Evolutionary conservation across 2,113 vertebrate genomes (phyloP).

Genomic region (Aptenodytes patagonicus): DNA sequence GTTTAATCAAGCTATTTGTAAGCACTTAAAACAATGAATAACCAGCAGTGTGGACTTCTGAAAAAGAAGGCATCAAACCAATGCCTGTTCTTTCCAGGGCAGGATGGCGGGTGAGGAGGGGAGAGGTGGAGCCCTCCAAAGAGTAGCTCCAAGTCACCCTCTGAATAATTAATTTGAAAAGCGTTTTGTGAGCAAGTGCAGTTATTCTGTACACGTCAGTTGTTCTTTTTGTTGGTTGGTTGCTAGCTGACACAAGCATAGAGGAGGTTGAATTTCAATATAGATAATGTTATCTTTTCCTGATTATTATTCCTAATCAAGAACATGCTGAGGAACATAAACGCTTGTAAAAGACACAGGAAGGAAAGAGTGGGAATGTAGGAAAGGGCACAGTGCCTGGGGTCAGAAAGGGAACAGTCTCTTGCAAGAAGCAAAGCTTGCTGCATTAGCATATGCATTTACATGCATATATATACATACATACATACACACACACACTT

Average conservation of each 20-base stretch:
- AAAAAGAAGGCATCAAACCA: not conserved
- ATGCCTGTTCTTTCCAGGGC: not conserved
- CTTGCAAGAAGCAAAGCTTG: not conserved
- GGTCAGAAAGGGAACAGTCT: not conserved
- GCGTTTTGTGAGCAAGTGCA: not conserved
- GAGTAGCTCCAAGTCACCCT: not conserved
- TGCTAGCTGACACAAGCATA: too few species aligned
- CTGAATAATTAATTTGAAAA: not conserved
- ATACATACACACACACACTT: not conserved
- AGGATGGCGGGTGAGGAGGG: not conserved
- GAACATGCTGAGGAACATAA: not conserved
- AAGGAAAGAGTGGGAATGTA: not conserved
- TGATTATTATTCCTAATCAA: not conserved
- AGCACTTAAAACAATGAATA: not conserved
- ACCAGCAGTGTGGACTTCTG: not conserved
- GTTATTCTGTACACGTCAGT: not conserved
- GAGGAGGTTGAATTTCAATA: not conserved
- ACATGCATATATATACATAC: too few species aligned
- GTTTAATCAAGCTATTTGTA: not conserved
- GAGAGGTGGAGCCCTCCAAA: not conserved
- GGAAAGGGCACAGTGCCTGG: not conserved
- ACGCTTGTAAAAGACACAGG: not conserved
- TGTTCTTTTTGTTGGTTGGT: not conserved
- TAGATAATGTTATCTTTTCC: not conserved
- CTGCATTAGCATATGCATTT: not conserved